Base-by-base conservation (phyloP, 2,888 invertebrate genomes). In the Mythimna impura region DNA sequence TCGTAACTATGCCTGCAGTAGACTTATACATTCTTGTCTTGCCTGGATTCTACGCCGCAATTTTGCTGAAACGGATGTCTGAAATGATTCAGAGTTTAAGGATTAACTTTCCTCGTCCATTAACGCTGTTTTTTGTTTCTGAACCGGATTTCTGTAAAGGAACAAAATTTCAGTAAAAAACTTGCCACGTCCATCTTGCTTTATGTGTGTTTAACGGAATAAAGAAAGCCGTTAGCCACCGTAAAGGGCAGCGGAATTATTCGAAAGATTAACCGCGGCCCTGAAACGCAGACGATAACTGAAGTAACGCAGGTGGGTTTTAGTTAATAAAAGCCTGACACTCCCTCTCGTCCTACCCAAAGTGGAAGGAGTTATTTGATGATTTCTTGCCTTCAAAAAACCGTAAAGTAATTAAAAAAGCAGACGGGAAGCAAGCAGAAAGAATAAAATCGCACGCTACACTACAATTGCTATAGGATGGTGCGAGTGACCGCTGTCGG, bases 1-100 rank as follows among this genome's bases (percentile, higher is more conserved):
- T 55, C 10, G 10, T 60, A 20, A 60, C 30, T 43, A 12, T 54
- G 34, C 14, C 43, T 72, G 34, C 74, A 73, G 20, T 43, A n/a
- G 43, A 30, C 3, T 17, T 22, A 14, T 54, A 43, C 5, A 14
- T 47, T 17, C 17, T 20, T 47, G 17, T 1, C 30, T 70, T 12
- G 10, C 20, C 6, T 52, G 20, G 2, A 20, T 34, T 40, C 2
- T 17, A 9, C 4, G 12, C 25, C 5, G 3, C n/a, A 40, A 34
- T 25, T 25, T 30, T 66, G 30, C 34, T 9, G 6, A 58, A 52
- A 25, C 12, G 8, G 17, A 36, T 36, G 5, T 17, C 22, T 12
- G 30, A 66, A 52, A 50, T 62, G 43, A 12, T 64, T 5, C 20
- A 73, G 52, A 40, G 17, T 43, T 25, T 7, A 20, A 58, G 20